These are phyloP conservation scores for Cyanistes caeruleus DNA, from an alignment of 2,113 vertebrate species.

Conservation along the genomic window DNA sequence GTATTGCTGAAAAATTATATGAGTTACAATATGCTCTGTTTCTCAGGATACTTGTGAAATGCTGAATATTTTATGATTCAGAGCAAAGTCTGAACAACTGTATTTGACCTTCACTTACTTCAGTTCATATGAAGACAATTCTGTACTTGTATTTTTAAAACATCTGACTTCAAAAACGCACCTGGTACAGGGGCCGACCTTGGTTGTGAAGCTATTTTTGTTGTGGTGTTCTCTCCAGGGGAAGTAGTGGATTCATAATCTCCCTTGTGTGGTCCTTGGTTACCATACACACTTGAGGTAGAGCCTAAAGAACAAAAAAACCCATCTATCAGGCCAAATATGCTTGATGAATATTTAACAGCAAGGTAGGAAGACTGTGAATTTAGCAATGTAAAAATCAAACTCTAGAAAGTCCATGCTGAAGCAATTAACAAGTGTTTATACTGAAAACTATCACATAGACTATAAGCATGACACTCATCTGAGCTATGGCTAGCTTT, in stretches of 20 bases:
- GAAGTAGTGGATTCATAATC: neutral
- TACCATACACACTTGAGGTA: neutral
- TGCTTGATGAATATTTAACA: neutral
- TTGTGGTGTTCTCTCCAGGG: neutral
- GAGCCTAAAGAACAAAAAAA: neutral
- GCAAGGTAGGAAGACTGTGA: accelerated
- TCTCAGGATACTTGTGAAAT: neutral
- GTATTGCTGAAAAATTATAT: neutral
- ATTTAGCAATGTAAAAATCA: neutral
- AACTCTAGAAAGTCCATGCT: neutral
- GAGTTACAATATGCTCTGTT: neutral
- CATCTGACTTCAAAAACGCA: neutral
- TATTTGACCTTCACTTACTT: neutral
- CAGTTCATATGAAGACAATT: neutral
- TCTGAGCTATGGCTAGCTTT: neutral
- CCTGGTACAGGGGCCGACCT: neutral
- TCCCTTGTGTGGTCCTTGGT: neutral
- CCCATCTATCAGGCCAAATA: neutral
- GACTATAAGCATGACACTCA: neutral
- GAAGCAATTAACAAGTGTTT: neutral
- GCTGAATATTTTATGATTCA: neutral
- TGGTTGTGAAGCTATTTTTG: neutral
- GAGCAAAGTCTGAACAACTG: neutral
- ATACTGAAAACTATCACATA: neutral
- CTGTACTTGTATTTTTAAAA: neutral